phyloP scores from a whole-genome alignment of 2,797 vertebrate species.

The Parauchenoglanis punctatus region DNA sequence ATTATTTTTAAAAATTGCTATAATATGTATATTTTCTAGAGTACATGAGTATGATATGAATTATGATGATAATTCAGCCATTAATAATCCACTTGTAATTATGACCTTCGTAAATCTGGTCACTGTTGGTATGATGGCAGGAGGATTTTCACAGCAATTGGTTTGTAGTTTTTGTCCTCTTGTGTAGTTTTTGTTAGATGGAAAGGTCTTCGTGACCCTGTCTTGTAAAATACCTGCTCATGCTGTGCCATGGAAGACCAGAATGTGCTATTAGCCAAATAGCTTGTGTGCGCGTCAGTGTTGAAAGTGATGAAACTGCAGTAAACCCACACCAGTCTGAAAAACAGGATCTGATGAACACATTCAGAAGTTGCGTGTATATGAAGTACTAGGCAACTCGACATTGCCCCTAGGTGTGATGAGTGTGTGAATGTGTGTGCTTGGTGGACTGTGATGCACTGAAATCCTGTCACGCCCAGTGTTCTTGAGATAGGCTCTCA shows the following conservation, averaged over 20 bases:
- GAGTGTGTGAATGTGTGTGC: background rate
- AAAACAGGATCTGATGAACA: background rate
- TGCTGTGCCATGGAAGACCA: background rate
- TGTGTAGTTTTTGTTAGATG: background rate
- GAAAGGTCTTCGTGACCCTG: background rate
- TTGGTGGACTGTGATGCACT: background rate
- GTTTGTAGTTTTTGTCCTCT: background rate
- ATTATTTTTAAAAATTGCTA: background rate
- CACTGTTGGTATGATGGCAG: background rate
- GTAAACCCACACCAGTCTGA: background rate
- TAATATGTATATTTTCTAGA: no score
- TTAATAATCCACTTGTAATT: background rate
- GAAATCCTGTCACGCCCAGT: background rate
- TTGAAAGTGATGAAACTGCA: background rate
- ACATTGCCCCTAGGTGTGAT: background rate
- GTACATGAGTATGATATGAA: background rate
- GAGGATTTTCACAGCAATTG: background rate
- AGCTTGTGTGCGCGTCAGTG: background rate
- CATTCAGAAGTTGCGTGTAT: background rate
- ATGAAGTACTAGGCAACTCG: background rate
- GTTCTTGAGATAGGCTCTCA: background rate
- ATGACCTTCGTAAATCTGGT: background rate
- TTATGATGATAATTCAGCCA: background rate
- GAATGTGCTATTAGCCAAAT: background rate
- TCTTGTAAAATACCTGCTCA: background rate